A percentile compares a stretch with the other conserved stretches of the same genome.
Evolutionary conservation across 2,113 vertebrate species (phyloP).

Genomic region (Empidonax alnorum): DNA sequence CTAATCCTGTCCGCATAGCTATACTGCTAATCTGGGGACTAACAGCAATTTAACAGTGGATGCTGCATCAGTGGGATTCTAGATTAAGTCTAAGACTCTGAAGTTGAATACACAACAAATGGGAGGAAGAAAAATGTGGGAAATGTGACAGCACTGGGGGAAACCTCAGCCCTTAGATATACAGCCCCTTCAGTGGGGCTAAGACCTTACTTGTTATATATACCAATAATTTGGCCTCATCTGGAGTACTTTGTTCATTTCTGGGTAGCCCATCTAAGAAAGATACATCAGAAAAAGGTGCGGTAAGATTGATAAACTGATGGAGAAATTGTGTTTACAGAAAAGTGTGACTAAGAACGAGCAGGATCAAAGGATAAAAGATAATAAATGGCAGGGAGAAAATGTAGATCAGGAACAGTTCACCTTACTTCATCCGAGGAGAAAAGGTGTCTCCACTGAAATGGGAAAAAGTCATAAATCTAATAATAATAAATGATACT

Average conservation of each 20-base stretch:
- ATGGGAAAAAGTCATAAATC: not conserved
- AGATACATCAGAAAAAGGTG: not conserved
- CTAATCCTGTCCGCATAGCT: not conserved
- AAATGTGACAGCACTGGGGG: not conserved
- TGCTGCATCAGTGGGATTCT: not conserved
- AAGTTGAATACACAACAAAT: not conserved
- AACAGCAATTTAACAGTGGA: not conserved
- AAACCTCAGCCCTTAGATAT: not conserved
- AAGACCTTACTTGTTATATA: not conserved
- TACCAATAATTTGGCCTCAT: not conserved
- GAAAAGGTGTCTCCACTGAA: not conserved
- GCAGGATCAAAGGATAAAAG: not conserved
- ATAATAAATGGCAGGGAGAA: not conserved
- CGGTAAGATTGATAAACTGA: not conserved
- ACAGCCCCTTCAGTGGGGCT: not conserved
- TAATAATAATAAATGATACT: not conserved
- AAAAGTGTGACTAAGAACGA: not conserved
- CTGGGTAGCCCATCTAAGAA: not conserved
- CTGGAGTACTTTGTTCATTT: not conserved
- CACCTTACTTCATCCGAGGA: not conserved
- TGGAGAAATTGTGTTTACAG: not conserved
- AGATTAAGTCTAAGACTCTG: slow-evolving; percentile 7
- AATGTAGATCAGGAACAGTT: not conserved
- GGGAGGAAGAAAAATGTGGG: not conserved
- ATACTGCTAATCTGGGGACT: not conserved